A percentile compares a stretch with the other conserved stretches of the same genome.
These are phyloP conservation scores for Bombycilla garrulus DNA, from an alignment of 2,113 vertebrate species.

Conservation along the genomic window DNA sequence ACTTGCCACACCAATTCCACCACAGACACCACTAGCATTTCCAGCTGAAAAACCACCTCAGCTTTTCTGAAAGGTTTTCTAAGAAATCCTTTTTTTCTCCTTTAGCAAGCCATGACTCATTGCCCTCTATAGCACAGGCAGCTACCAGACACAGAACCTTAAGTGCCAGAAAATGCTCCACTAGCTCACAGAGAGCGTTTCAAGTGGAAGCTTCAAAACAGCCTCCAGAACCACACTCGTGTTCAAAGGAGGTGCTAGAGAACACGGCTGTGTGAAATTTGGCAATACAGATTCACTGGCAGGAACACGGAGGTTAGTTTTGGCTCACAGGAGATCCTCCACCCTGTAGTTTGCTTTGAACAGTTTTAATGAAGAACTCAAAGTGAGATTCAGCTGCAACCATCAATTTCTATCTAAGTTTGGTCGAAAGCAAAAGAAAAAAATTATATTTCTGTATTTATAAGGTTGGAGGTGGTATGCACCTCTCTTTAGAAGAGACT, in stretches of 20 bases:
- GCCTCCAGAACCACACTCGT: conserved; percentile 48
- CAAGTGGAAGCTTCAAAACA: conserved; percentile 43
- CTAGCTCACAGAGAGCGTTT: conserved; percentile 30
- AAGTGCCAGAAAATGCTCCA: conserved; percentile 45
- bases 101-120: conserved; percentile 33
- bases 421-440: conserved; percentile 1
- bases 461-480: not conserved
- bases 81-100: conserved; percentile 32
- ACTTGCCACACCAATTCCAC: conserved; percentile 1
- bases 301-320: conserved; percentile 51
- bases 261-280: conserved; percentile 41
- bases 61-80: conserved; percentile 42
- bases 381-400: conserved; percentile 6
- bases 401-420: not conserved
- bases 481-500: not conserved
- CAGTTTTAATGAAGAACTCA: conserved; percentile 38
- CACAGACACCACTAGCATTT: conserved; percentile 22
- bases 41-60: not conserved
- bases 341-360: conserved; percentile 52
- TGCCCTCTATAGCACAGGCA: conserved; percentile 44
- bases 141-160: conserved; percentile 29
- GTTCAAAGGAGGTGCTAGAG: conserved; percentile 61
- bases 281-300: conserved; percentile 24
- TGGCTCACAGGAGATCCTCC: conserved; percentile 39
- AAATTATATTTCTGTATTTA: not conserved